Evolutionary conservation across 35 echinoderm and acorn worm genomes (phyloP).

Genomic region (Patiria miniata): DNA sequence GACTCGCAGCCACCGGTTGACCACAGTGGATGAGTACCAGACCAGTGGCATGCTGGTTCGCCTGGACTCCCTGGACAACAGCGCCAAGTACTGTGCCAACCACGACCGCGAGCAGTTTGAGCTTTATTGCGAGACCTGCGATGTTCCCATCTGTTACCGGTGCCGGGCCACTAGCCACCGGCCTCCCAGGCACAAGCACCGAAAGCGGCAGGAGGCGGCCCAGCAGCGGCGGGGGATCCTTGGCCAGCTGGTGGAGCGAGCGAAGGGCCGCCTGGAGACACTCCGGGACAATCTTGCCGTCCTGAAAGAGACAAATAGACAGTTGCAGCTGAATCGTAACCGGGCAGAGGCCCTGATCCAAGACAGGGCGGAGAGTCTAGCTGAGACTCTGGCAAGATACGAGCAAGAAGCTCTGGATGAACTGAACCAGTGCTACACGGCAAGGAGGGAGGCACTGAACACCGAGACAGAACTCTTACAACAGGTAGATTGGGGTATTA

Average conservation of each 20-base stretch:
- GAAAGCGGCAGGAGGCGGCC: constrained; percentile 58
- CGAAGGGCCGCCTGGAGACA: constrained; percentile 62
- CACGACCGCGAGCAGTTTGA: constrained; percentile 76
- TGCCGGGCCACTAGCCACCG: constrained; percentile 65
- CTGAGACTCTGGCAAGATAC: constrained; percentile 64
- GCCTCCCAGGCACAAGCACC: constrained; percentile 53
- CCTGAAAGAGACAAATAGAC: constrained; percentile 74
- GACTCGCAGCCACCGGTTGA: constrained; percentile 70
- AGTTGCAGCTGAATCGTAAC: constrained; percentile 58
- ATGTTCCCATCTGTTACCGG: constrained; percentile 82
- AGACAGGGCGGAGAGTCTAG: constrained; percentile 54
- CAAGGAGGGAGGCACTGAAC: constrained; percentile 64
- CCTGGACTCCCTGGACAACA: constrained; percentile 60
- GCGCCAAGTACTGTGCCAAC: constrained; percentile 60
- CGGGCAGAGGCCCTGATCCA: constrained; percentile 59
- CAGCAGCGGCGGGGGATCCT: constrained; percentile 56
- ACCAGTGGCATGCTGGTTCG: constrained; percentile 64
- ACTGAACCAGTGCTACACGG: constrained; percentile 60
- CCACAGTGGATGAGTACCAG: constrained; percentile 82
- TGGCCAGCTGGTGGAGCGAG: constrained; percentile 59
- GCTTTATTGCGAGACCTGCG: constrained; percentile 93
- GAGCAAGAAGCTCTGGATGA: constrained; percentile 70
- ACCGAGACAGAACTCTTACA: constrained; percentile 64
- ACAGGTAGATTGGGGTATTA: no score
- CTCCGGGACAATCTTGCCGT: constrained; percentile 61